A percentile compares a stretch with the other conserved stretches of the same genome.
Conservation (phyloP, 2,113 vertebrate genomes). For the Pluvialis apricaria region DNA sequence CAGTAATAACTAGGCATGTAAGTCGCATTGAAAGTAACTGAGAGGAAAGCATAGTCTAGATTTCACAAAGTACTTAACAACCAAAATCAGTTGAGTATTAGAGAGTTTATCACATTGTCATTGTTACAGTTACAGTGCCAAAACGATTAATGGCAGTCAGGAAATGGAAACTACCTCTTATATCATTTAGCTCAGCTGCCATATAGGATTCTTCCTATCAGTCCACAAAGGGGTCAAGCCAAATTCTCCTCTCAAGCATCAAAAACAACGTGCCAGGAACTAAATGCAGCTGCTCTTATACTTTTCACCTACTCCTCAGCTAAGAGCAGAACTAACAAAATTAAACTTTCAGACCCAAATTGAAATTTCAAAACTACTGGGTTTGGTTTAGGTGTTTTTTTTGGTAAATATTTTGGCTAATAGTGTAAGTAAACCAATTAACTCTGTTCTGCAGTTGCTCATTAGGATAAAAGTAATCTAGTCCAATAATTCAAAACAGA, state of each 20-base stretch:
- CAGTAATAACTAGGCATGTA: not conserved
- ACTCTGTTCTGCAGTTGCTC: not conserved
- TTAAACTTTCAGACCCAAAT: not conserved
- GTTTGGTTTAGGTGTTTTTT: not conserved
- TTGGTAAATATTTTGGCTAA: not conserved
- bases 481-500: not conserved
- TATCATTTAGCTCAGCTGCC: accelerated
- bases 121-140: not conserved
- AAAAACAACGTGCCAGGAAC: not conserved
- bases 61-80: not conserved
- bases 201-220: not conserved
- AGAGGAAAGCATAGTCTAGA: not conserved
- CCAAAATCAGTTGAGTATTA: not conserved
- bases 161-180: not conserved
- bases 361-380: not conserved
- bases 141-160: not conserved
- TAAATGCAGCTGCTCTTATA: not conserved
- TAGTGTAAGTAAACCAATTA: not conserved
- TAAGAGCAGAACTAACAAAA: not conserved
- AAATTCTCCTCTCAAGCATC: not conserved
- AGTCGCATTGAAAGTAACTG: not conserved
- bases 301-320: not conserved
- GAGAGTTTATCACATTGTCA: not conserved
- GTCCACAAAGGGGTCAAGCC: not conserved
- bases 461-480: not conserved